Evolutionary conservation across 2,888 invertebrate species (phyloP).

Genomic region (Thera obeliscata): DNA sequence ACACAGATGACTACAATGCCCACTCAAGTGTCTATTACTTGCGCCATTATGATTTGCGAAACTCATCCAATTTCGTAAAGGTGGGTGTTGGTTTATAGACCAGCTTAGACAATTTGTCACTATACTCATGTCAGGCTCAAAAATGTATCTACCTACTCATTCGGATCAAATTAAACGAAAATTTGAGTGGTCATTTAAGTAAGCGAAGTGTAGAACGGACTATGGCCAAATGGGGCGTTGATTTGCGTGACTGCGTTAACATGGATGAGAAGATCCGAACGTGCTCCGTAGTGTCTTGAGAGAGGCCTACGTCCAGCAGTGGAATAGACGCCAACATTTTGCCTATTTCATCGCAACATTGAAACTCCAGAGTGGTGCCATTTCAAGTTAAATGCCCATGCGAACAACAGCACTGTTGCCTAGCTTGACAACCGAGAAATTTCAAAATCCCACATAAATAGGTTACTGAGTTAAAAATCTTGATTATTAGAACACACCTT

Average conservation of each 20-base stretch:
- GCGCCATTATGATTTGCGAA: constrained; percentile 7
- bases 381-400: not conserved
- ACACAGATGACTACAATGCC: not conserved
- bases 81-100: constrained; percentile 26
- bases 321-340: no score
- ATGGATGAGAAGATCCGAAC: not conserved
- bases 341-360: no score
- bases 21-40: not conserved
- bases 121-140: constrained; percentile 21
- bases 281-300: no score
- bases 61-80: constrained; percentile 4
- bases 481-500: not conserved
- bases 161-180: constrained; percentile 4
- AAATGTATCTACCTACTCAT: constrained; percentile 30
- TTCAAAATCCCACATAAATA: not conserved
- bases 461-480: not conserved
- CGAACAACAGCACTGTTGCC: not conserved
- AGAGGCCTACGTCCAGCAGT: no score
- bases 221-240: not conserved
- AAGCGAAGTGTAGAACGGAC: not conserved
- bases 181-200: not conserved
- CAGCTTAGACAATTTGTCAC: constrained; percentile 16
- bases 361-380: no score
- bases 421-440: not conserved
- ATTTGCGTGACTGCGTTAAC: not conserved